Conservation (phyloP, 2,113 vertebrate species). For the Nanorana parkeri region DNA sequence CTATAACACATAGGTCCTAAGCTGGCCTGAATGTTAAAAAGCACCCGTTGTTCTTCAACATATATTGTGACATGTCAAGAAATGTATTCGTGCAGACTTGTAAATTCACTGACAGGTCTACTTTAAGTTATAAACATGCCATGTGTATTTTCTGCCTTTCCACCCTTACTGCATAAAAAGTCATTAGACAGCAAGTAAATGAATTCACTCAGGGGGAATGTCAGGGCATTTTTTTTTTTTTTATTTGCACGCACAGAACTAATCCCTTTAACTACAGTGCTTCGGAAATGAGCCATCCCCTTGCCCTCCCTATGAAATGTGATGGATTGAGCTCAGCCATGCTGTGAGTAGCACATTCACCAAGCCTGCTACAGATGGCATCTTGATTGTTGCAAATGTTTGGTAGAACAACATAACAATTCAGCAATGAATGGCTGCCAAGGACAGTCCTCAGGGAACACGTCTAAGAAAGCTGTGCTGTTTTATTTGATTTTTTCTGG, state of each 20-base stretch:
- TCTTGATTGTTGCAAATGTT: slow-evolving; percentile 34
- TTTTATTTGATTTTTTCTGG: background rate
- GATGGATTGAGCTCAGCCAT: slow-evolving; percentile 23
- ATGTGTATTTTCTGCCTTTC: background rate
- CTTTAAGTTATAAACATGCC: background rate
- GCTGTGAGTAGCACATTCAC: slow-evolving; percentile 22
- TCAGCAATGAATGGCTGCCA: slow-evolving; percentile 27
- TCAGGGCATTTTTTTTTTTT: background rate
- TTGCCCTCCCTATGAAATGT: background rate
- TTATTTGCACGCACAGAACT: background rate
- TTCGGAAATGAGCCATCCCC: background rate
- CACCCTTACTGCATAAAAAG: background rate
- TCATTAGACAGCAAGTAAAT: slow-evolving; percentile 9
- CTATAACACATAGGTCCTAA: too few relatives aligned
- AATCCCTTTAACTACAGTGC: slow-evolving; percentile 15
- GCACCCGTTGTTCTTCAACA: too few relatives aligned
- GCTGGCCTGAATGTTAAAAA: too few relatives aligned
- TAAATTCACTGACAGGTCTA: too few relatives aligned
- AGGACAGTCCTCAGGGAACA: slow-evolving; percentile 2
- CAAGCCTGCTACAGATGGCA: slow-evolving; percentile 21
- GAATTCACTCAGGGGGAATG: background rate
- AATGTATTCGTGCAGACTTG: too few relatives aligned
- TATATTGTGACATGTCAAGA: too few relatives aligned
- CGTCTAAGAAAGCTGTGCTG: background rate
- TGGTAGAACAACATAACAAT: slow-evolving; percentile 13